Conservation (phyloP, 2,113 vertebrate species). For the Takifugu flavidus region DNA sequence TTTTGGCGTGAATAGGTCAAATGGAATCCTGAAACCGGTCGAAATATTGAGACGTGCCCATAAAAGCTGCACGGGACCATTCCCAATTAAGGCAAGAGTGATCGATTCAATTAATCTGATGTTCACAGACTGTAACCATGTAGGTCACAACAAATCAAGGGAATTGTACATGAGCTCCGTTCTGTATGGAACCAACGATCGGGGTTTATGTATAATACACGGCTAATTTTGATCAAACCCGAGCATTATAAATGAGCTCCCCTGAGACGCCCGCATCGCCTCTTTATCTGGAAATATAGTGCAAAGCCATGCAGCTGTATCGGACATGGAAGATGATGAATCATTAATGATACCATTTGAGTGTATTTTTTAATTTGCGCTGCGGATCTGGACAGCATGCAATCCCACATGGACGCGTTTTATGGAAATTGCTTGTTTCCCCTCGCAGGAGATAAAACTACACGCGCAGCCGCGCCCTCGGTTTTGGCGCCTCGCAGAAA, state of each 20-base stretch:
- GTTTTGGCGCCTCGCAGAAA: too few relatives aligned
- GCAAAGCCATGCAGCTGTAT: conserved; percentile 18
- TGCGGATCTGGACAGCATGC: conserved; percentile 16
- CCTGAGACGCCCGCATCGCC: conserved; percentile 16
- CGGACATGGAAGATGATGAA: conserved; percentile 33
- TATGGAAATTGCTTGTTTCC: not conserved
- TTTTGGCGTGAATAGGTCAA: conserved; percentile 1
- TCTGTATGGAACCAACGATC: conserved; percentile 24
- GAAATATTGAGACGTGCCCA: conserved; percentile 23
- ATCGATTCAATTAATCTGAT: conserved; percentile 42
- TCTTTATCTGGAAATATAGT: conserved; percentile 11
- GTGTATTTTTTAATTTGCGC: conserved; percentile 10
- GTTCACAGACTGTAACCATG: not conserved
- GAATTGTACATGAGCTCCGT: too few relatives aligned
- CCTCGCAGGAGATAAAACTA: not conserved
- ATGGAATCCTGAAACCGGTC: conserved; percentile 5
- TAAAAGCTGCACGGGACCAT: conserved; percentile 38
- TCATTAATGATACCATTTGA: conserved; percentile 41
- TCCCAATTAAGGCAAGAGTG: conserved; percentile 25
- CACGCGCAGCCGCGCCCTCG: too few relatives aligned
- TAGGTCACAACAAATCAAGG: conserved; percentile 2
- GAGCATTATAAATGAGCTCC: conserved; percentile 43
- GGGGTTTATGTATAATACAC: not conserved
- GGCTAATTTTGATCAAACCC: conserved; percentile 4
- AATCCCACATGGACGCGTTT: too few relatives aligned